Percentiles rank a stretch among this genome's conserved stretches.
These are phyloP conservation scores for Myoxocephalus aenaeus DNA, from an alignment of 2,797 vertebrate species.

Conservation along the genomic window DNA sequence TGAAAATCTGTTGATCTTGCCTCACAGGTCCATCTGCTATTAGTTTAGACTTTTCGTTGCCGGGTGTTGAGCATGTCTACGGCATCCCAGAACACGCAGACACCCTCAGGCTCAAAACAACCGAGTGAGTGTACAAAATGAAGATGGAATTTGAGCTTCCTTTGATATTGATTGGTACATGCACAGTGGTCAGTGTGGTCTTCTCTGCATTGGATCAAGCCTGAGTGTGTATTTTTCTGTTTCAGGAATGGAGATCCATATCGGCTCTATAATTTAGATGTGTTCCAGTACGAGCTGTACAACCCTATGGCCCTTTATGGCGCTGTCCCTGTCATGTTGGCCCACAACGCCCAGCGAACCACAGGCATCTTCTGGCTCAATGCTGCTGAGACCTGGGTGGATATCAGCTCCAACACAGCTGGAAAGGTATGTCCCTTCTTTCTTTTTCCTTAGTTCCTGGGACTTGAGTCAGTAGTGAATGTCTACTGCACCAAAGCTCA, in stretches of 20 bases:
- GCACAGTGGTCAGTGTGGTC: not conserved
- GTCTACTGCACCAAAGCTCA: not conserved
- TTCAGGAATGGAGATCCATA: constrained; percentile 91
- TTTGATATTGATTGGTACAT: not conserved
- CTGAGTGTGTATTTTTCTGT: constrained; percentile 32
- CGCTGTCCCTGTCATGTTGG: constrained; percentile 90
- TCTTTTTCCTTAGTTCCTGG: not conserved
- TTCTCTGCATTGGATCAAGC: not conserved
- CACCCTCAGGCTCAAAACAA: constrained; percentile 89
- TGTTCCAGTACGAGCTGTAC: constrained; percentile 95
- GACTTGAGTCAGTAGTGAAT: no score
- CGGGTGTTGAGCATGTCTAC: constrained; percentile 92
- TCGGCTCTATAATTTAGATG: constrained; percentile 95
- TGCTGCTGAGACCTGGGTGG: constrained; percentile 96
- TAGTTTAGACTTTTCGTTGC: constrained; percentile 94
- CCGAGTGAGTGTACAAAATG: constrained; percentile 86
- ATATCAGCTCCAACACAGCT: constrained; percentile 93
- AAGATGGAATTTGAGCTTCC: not conserved
- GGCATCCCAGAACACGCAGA: constrained; percentile 96
- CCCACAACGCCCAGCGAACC: constrained; percentile 88
- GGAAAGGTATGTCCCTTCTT: constrained; percentile 85
- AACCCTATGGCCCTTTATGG: constrained; percentile 96
- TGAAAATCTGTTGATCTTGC: not conserved
- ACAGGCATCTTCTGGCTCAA: constrained; percentile 96
- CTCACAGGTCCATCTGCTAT: constrained; percentile 89